Base-by-base conservation (phyloP, 2,888 invertebrate genomes). In the Lutraria lutraria region DNA sequence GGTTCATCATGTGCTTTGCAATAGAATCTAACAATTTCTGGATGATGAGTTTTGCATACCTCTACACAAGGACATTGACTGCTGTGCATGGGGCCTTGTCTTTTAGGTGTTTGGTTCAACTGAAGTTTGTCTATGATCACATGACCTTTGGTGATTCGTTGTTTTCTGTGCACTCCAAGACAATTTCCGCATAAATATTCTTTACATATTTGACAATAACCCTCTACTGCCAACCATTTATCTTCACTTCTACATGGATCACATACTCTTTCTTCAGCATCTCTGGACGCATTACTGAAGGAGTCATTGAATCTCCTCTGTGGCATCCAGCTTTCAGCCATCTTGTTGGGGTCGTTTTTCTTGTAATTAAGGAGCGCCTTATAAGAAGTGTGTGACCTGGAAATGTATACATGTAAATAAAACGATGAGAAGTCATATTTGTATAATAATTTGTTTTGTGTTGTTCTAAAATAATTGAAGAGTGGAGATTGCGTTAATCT, bases 181-280 rank as follows among this genome's bases (percentile, higher is more conserved):
- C 82, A 82, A 21, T 13, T 25, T 6, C 25, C 15, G 31, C 82
- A 82, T 15, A 82, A 82, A 31, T 60, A 60, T 60, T 82, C 82
- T 15, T 60, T 21, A 60, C 60, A 60, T 60, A 60, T 21, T 21
- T 60, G 60, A n/a, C 60, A 60, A 21, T 60, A 60, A 21, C 60
- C 60, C 0, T 8, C 19, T n/a, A n/a, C 60, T n/a, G n/a, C 60
- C 21, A n/a, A n/a, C 60, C 60, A 60, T 19, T 60, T 19, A 19
- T 21, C 60, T n/a, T n/a, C 60, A 60, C 1, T 21, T 60, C 21
- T 60, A n/a, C 60, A 60, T n/a, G 60, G 60, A n/a, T 60, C 60
- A n/a, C 60, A 60, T 6, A 60, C 15, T 21, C 0, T n/a, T 60
- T 60, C 60, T 1, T 60, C 60, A 21, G 60, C 60, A 60, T 60